Evolutionary conservation across 2,113 vertebrate species (phyloP).

Genomic region (Hippoglossus stenolepis): DNA sequence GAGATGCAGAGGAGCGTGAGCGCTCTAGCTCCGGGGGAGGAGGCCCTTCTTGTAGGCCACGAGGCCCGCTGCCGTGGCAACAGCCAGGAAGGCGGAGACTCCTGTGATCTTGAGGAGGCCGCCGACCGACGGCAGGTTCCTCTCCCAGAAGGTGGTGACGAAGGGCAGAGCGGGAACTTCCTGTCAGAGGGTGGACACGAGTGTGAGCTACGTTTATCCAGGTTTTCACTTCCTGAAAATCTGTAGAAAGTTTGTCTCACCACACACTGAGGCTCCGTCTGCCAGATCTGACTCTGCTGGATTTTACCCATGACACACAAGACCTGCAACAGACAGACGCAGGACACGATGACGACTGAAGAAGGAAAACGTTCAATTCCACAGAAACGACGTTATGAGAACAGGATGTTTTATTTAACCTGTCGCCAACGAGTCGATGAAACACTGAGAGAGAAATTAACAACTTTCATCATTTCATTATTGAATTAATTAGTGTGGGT

Average conservation of each 20-base stretch:
- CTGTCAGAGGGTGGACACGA: conserved; percentile 68
- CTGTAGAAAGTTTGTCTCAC: conserved; percentile 71
- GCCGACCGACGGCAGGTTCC: conserved; percentile 90
- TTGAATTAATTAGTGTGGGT: too few relatives aligned
- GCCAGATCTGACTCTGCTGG: conserved; percentile 89
- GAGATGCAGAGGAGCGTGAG: conserved; percentile 1
- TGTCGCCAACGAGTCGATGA: too few relatives aligned
- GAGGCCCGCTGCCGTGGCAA: conserved; percentile 76
- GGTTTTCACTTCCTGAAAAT: background rate
- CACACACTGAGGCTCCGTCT: conserved; percentile 86
- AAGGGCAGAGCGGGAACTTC: conserved; percentile 90
- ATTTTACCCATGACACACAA: conserved; percentile 89
- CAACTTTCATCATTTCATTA: too few relatives aligned
- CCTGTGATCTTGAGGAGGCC: conserved; percentile 89
- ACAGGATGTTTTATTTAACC: too few relatives aligned
- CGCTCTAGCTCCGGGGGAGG: conserved; percentile 72
- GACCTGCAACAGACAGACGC: conserved; percentile 79
- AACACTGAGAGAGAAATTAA: too few relatives aligned
- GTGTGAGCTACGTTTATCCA: background rate
- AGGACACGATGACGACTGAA: too few relatives aligned
- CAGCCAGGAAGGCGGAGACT: conserved; percentile 84
- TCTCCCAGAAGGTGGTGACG: conserved; percentile 90
- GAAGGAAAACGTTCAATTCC: too few relatives aligned
- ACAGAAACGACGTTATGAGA: too few relatives aligned
- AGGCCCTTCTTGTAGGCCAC: conserved; percentile 88